A percentile compares a stretch with the other conserved stretches of the same genome.
These are phyloP conservation scores for Thumatha senex DNA, from an alignment of 2,888 invertebrate genomes.

Conservation along the genomic window DNA sequence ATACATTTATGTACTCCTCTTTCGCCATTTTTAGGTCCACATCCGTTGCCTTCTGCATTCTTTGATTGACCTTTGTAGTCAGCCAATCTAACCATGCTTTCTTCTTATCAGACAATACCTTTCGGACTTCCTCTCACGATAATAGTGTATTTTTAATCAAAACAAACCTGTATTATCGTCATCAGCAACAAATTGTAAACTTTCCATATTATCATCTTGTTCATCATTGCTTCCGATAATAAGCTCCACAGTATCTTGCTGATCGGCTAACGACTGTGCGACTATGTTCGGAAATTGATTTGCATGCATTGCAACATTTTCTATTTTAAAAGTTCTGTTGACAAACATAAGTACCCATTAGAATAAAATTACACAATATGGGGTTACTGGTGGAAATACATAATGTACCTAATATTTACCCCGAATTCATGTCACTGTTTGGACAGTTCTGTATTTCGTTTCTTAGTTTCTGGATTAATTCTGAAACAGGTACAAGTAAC, in stretches of 20 bases:
- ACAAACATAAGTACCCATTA: not conserved
- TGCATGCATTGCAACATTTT: constrained; percentile 10
- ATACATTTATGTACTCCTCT: too few species aligned
- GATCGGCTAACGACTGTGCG: constrained; percentile 12
- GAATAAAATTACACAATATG: not conserved
- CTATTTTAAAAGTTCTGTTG: constrained; percentile 23
- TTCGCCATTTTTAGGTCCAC: too few species aligned
- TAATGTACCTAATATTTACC: constrained; percentile 22
- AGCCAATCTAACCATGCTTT: too few species aligned
- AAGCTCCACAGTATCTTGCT: constrained; percentile 29
- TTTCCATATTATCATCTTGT: constrained; percentile 11
- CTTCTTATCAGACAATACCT: too few species aligned
- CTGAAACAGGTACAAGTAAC: constrained; percentile 40
- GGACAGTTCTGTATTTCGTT: constrained; percentile 40
- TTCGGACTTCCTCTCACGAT: too few species aligned
- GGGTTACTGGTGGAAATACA: not conserved
- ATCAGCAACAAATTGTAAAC: constrained; percentile 12
- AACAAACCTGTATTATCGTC: constrained; percentile 9
- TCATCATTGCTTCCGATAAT: constrained; percentile 19
- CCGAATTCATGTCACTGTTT: constrained; percentile 15
- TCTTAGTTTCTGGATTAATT: constrained; percentile 59
- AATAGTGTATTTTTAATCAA: too few species aligned
- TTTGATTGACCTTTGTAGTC: too few species aligned
- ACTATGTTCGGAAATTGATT: constrained; percentile 17
- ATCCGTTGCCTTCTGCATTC: too few species aligned